phyloP scores from a whole-genome alignment of 2,888 invertebrate genomes.

The Eupithecia insigniata region DNA sequence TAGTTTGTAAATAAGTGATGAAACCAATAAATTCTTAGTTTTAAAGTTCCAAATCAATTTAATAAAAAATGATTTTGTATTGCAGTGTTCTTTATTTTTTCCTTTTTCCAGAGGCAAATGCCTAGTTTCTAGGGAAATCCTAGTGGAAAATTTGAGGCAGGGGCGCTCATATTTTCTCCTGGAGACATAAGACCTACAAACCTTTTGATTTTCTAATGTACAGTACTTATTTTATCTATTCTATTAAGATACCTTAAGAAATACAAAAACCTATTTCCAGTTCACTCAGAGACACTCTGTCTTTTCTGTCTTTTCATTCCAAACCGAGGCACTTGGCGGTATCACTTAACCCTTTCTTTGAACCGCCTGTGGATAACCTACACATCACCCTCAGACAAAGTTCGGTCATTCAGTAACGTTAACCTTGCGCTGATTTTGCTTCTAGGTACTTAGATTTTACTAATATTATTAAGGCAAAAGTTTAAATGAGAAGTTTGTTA shows the following conservation, averaged over 20 bases:
- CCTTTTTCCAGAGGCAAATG: no score
- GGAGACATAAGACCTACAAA: neutral
- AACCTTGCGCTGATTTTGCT: slow-evolving; percentile 6
- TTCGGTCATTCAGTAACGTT: neutral
- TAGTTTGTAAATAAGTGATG: slow-evolving; percentile 48
- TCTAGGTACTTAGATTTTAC: neutral
- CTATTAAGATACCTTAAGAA: neutral
- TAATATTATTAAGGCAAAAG: neutral
- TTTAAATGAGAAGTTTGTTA: slow-evolving; percentile 8
- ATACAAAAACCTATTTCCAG: neutral
- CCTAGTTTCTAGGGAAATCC: no score
- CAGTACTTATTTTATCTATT: neutral
- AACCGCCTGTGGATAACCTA: slow-evolving; percentile 5
- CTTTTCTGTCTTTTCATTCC: slow-evolving; percentile 50
- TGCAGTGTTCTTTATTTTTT: slow-evolving; percentile 29
- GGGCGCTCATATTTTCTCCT: neutral
- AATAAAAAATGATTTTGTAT: slow-evolving; percentile 63
- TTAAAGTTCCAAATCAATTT: slow-evolving; percentile 63
- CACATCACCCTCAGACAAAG: slow-evolving; percentile 9
- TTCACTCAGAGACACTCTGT: neutral
- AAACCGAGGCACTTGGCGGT: slow-evolving; percentile 41
- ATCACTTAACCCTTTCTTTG: slow-evolving; percentile 50
- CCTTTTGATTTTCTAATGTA: no score
- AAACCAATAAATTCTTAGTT: slow-evolving; percentile 56
- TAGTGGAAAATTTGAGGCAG: no score